Percentiles rank a stretch among this genome's conserved stretches.
phyloP scores from a whole-genome alignment of 2,888 invertebrate genomes.

The Cephus runcator region DNA sequence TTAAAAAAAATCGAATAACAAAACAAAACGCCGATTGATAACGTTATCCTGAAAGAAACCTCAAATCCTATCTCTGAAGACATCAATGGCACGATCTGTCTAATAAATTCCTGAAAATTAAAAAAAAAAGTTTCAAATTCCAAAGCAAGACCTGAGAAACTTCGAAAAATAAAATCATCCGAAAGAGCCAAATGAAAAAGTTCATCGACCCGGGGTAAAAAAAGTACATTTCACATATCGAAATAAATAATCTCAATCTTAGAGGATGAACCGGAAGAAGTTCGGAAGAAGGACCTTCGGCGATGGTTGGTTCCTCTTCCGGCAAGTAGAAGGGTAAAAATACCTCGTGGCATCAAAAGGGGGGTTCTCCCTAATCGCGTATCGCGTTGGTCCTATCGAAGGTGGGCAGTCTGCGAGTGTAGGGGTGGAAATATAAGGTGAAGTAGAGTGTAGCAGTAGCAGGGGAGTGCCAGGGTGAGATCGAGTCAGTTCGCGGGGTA shows the following conservation, averaged over 20 bases:
- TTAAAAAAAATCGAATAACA: neutral
- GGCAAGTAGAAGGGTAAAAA: neutral
- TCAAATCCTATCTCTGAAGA: no score
- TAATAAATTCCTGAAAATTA: no score
- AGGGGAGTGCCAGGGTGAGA: conserved; percentile 29
- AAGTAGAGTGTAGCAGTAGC: conserved; percentile 24
- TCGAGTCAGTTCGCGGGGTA: neutral
- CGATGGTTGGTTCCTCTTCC: neutral
- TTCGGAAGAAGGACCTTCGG: neutral
- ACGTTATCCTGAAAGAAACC: no score
- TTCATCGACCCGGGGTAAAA: neutral
- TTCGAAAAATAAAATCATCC: neutral
- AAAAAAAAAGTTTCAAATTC: neutral
- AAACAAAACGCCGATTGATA: neutral
- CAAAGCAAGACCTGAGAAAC: neutral
- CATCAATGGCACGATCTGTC: no score
- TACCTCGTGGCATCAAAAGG: neutral
- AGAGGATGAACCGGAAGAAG: neutral
- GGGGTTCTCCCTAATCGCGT: neutral
- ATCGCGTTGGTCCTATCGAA: neutral
- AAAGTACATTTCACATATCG: neutral
- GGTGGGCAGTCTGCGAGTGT: conserved; percentile 11
- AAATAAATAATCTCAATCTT: neutral
- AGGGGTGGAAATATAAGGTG: conserved; percentile 18
- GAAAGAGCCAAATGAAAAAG: neutral